A percentile compares a stretch with the other conserved stretches of the same genome.
Conservation (phyloP, 2,797 vertebrate species). For the Dallia pectoralis region DNA sequence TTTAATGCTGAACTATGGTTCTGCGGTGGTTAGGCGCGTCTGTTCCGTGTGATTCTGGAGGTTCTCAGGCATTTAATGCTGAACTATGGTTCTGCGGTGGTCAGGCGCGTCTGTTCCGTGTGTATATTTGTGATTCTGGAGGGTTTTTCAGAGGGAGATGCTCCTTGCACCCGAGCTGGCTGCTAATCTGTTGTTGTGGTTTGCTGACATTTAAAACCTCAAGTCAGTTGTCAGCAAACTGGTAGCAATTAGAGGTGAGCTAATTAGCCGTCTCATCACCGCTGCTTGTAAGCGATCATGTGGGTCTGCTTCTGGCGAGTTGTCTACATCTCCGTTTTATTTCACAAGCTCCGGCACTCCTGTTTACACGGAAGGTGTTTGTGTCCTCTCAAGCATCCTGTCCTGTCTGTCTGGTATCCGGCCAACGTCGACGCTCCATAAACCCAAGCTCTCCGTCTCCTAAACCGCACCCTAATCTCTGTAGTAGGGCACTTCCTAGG, state of each 20-base stretch:
- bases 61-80: too few species aligned
- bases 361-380: conserved; percentile 48
- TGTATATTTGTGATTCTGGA: not conserved
- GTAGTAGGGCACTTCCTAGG: not conserved
- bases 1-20: too few species aligned
- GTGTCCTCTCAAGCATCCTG: conserved; percentile 21
- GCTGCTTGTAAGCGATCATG: conserved; percentile 4
- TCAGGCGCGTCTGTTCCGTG: not conserved
- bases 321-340: conserved; percentile 43
- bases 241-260: conserved; percentile 53
- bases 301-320: not conserved
- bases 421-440: conserved; percentile 22
- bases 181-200: conserved; percentile 30
- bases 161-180: not conserved
- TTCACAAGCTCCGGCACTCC: conserved; percentile 37
- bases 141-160: not conserved
- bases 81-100: not conserved
- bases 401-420: conserved; percentile 19
- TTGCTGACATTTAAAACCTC: conserved; percentile 45
- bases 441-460: conserved; percentile 11
- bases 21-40: too few species aligned
- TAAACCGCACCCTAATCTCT: not conserved
- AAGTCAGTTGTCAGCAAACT: conserved; percentile 34
- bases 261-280: conserved; percentile 48
- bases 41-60: too few species aligned